A percentile compares a stretch with the other conserved stretches of the same genome.
Conservation (phyloP, 2,113 vertebrate genomes). For the Deroptyus accipitrinus region DNA sequence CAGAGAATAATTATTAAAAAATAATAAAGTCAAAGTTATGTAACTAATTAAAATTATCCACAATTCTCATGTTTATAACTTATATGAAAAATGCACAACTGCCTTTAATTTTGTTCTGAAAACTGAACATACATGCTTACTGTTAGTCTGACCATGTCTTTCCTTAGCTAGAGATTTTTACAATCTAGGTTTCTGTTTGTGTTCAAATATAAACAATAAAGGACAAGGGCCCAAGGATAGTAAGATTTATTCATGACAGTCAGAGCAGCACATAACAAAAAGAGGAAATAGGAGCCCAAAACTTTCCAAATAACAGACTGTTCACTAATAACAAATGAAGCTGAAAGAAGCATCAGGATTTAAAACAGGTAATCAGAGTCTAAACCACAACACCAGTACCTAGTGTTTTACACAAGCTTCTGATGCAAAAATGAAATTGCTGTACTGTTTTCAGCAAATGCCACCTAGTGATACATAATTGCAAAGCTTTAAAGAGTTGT, state of each 20-base stretch:
- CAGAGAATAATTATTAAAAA: neutral
- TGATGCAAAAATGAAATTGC: neutral
- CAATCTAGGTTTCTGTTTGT: neutral
- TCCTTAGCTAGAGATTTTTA: neutral
- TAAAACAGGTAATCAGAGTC: neutral
- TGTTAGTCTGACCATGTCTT: neutral
- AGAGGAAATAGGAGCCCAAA: neutral
- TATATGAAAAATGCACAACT: neutral
- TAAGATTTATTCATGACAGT: neutral
- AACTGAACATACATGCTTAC: neutral
- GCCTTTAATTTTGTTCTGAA: neutral
- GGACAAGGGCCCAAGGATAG: neutral
- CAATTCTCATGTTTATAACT: neutral
- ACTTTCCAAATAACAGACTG: neutral
- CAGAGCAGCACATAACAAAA: neutral
- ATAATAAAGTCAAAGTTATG: neutral
- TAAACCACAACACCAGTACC: neutral
- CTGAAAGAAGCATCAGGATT: neutral
- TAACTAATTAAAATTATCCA: neutral
- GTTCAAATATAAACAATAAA: neutral
- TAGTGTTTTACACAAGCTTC: neutral
- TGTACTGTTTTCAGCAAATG: constrained; percentile 45
- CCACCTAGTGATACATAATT: constrained; percentile 35
- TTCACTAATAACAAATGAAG: neutral
- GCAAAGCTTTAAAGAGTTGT: neutral